Percentiles rank a stretch among this genome's conserved stretches.
These are phyloP conservation scores for Phrynocephalus guinanensis DNA, from an alignment of 2,797 vertebrate genomes.

Conservation along the genomic window DNA sequence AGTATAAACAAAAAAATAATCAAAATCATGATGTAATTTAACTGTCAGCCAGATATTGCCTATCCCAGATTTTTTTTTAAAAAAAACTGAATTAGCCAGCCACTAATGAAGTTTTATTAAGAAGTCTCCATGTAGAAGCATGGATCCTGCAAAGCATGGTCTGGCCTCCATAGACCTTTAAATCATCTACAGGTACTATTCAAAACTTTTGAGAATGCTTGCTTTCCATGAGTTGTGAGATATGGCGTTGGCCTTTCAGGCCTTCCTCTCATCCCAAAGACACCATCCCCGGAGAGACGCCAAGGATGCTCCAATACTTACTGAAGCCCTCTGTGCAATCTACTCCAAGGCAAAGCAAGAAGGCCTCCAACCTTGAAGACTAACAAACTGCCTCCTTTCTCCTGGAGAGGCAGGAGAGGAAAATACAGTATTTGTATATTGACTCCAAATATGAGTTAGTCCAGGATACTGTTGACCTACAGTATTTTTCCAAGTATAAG, in stretches of 20 bases:
- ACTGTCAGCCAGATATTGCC: background rate
- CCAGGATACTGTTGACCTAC: too few species aligned
- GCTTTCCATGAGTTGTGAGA: too few species aligned
- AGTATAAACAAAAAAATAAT: constrained; percentile 1
- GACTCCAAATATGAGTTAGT: background rate
- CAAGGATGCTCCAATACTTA: too few species aligned
- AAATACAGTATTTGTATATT: background rate
- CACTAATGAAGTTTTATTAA: background rate
- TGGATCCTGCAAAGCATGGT: background rate
- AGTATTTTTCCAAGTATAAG: too few species aligned
- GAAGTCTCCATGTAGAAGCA: background rate
- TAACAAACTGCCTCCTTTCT: background rate
- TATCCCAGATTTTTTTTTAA: background rate
- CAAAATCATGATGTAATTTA: background rate
- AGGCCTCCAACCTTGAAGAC: background rate
- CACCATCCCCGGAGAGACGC: background rate
- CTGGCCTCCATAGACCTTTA: too few species aligned
- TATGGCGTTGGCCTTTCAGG: background rate
- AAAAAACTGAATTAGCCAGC: too few species aligned
- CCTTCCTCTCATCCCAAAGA: background rate
- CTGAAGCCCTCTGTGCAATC: too few species aligned
- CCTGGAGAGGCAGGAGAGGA: background rate
- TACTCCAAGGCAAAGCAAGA: background rate
- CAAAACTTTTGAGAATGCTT: too few species aligned
- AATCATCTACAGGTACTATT: too few species aligned